Percentiles rank a stretch among this genome's conserved stretches.
These are phyloP conservation scores for Xanthia togata DNA, from an alignment of 2,888 invertebrate genomes.

Conservation along the genomic window DNA sequence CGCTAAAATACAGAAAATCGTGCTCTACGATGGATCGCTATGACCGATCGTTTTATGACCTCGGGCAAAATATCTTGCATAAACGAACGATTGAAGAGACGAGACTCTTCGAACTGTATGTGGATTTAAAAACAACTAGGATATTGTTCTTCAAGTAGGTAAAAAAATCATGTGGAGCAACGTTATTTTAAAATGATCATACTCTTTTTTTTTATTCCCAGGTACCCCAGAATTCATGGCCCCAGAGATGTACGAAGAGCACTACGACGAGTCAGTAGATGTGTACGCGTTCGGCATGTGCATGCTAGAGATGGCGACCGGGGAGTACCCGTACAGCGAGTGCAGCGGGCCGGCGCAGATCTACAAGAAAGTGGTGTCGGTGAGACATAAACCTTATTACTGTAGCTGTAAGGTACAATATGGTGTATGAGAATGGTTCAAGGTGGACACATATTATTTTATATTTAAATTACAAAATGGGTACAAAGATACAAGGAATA, in stretches of 20 bases:
- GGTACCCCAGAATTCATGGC: slow-evolving; percentile 99
- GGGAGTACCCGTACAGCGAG: slow-evolving; percentile 99
- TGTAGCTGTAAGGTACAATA: background rate
- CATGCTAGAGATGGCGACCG: slow-evolving; percentile 99
- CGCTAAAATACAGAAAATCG: too few species aligned
- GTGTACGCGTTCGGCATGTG: slow-evolving; percentile 99
- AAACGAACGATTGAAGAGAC: too few species aligned
- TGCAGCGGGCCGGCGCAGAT: slow-evolving; percentile 99
- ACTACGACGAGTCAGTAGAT: slow-evolving; percentile 99
- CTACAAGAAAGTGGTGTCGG: slow-evolving; percentile 99
- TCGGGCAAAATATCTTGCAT: too few species aligned
- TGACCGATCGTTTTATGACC: too few species aligned
- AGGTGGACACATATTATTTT: background rate
- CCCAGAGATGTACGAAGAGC: slow-evolving; percentile 99
- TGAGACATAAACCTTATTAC: slow-evolving; percentile 84
- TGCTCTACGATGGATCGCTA: too few species aligned
- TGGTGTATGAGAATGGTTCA: background rate
- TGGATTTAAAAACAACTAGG: too few species aligned
- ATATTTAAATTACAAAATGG: background rate
- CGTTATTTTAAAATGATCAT: too few species aligned
- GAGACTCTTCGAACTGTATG: too few species aligned
- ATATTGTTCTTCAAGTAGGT: too few species aligned
- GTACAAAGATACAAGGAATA: background rate
- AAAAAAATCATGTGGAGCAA: too few species aligned
- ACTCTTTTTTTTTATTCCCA: slow-evolving; percentile 59